Conservation (phyloP, 2,113 vertebrate genomes). For the Pseudonaja textilis region DNA sequence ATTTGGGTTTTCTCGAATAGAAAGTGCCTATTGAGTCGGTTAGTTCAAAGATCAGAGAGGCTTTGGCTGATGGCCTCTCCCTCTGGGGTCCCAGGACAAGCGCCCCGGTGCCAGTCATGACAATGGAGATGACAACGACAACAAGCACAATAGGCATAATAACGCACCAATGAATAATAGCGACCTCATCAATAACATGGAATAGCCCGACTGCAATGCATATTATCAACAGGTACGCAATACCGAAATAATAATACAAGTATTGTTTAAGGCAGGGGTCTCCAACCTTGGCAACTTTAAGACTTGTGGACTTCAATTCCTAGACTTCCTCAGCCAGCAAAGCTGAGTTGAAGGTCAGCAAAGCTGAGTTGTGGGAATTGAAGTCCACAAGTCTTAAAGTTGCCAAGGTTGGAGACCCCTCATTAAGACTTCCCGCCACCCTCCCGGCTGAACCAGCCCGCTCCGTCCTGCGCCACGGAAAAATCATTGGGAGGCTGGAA, state of each 20-base stretch:
- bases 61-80: background rate
- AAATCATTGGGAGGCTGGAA: constrained; percentile 48
- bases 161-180: background rate
- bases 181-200: background rate
- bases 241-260: background rate
- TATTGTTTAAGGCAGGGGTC: background rate
- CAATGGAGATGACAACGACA: background rate
- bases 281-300: too few relatives aligned
- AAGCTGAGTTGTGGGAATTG: too few relatives aligned
- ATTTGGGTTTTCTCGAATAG: background rate
- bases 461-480: constrained; percentile 30
- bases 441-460: background rate
- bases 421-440: background rate
- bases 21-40: background rate
- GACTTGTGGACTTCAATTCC: too few relatives aligned
- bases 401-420: too few relatives aligned
- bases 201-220: background rate
- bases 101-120: too few relatives aligned
- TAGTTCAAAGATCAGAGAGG: background rate
- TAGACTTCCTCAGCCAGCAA: too few relatives aligned
- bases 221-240: background rate
- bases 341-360: too few relatives aligned
- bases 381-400: too few relatives aligned
- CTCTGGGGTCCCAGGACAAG: background rate
- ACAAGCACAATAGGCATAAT: background rate